Conservation (phyloP, 2,797 vertebrate genomes). For the Myotis myotis region DNA sequence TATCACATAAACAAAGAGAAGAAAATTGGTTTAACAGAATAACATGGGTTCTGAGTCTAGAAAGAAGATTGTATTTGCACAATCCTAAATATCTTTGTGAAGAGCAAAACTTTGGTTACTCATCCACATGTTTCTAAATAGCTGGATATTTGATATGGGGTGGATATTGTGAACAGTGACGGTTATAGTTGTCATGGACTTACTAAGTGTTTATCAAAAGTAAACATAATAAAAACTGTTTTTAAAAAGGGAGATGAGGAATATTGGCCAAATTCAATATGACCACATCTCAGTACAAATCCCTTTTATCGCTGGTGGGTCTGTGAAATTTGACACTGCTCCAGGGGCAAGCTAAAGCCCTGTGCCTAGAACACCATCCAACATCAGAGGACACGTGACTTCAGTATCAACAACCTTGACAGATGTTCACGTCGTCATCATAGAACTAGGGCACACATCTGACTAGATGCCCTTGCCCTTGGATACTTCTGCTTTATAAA, state of each 20-base stretch:
- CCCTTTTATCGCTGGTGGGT: background rate
- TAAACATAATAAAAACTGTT: constrained; percentile 40
- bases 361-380: background rate
- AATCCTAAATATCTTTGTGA: constrained; percentile 11
- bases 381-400: background rate
- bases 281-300: background rate
- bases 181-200: background rate
- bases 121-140: background rate
- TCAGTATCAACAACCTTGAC: constrained; percentile 40
- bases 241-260: constrained; percentile 30
- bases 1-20: background rate
- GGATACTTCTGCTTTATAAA: constrained; percentile 63
- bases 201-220: constrained; percentile 35
- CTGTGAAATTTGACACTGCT: background rate
- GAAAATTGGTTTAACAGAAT: background rate
- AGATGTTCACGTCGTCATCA: constrained; percentile 43
- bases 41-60: background rate
- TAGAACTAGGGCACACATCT: constrained; percentile 2
- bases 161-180: background rate
- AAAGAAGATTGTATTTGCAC: background rate
- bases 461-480: constrained; percentile 54
- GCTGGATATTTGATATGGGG: background rate
- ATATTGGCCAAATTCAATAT: background rate
- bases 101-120: background rate
- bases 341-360: background rate